Evolutionary conservation across 2,888 invertebrate genomes (phyloP).

Genomic region (Eupeodes luniger): DNA sequence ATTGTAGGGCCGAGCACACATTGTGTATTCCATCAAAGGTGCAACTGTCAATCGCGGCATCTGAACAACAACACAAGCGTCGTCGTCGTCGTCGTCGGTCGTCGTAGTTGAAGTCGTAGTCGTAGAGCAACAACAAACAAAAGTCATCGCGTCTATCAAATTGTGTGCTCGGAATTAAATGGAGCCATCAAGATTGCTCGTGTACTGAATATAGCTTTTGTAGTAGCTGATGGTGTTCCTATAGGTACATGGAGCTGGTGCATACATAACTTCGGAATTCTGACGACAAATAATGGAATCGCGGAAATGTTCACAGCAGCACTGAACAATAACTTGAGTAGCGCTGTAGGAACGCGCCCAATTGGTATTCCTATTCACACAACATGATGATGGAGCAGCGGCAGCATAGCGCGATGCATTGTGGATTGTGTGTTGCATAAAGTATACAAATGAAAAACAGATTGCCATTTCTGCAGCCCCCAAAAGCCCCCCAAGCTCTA

Average conservation of each 20-base stretch:
- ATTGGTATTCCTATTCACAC: constrained; percentile 69
- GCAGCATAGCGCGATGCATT: not conserved
- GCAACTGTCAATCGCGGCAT: constrained; percentile 69
- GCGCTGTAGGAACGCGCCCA: constrained; percentile 30
- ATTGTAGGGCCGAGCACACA: constrained; percentile 29
- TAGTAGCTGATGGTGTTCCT: not conserved
- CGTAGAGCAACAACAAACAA: not conserved
- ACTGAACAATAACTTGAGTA: not conserved
- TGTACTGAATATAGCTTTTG: constrained; percentile 4
- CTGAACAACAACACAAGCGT: constrained; percentile 16
- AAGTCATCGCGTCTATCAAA: constrained; percentile 12
- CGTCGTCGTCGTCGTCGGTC: too few species aligned
- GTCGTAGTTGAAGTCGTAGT: too few species aligned
- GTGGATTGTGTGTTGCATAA: constrained; percentile 49
- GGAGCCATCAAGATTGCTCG: constrained; percentile 72
- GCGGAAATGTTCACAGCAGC: constrained; percentile 66
- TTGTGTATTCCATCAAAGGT: constrained; percentile 66
- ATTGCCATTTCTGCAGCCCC: constrained; percentile 43
- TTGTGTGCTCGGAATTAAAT: constrained; percentile 71
- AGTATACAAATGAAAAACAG: constrained; percentile 16
- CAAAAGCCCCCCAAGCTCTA: not conserved
- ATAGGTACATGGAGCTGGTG: too few species aligned
- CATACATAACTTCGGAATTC: not conserved
- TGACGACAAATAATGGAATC: constrained; percentile 66
- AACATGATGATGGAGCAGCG: constrained; percentile 18